A percentile compares a stretch with the other conserved stretches of the same genome.
Evolutionary conservation across 2,113 vertebrate genomes (phyloP).

Genomic region (Seriola dumerili): DNA sequence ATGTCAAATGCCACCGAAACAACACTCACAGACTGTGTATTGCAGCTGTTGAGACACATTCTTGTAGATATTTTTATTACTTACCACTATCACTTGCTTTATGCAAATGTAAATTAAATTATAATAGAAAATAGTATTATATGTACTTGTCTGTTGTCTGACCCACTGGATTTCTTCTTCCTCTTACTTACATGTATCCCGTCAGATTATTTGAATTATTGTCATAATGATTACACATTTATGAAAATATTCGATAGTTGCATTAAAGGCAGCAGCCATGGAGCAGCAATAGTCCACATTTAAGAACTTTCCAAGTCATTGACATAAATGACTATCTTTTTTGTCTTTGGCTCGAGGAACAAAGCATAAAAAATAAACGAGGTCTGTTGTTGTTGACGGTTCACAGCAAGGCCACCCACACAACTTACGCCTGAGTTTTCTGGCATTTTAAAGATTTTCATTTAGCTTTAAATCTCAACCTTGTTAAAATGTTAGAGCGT

Average conservation of each 20-base stretch:
- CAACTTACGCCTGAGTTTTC: neutral
- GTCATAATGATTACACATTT: too few species aligned
- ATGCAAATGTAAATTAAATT: too few species aligned
- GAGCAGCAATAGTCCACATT: neutral
- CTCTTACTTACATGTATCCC: neutral
- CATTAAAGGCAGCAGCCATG: neutral
- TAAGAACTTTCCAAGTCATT: neutral
- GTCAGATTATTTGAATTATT: neutral
- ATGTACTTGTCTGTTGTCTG: too few species aligned
- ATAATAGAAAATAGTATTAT: too few species aligned
- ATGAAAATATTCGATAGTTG: neutral
- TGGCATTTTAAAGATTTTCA: neutral
- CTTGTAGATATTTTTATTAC: too few species aligned
- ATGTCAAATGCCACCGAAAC: too few species aligned
- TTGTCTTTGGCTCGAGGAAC: neutral
- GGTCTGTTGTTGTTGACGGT: neutral
- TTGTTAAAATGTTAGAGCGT: neutral
- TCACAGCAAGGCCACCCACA: neutral
- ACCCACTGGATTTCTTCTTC: too few species aligned
- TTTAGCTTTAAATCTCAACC: neutral
- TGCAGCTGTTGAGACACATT: too few species aligned
- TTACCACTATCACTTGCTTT: too few species aligned
- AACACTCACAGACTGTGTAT: too few species aligned
- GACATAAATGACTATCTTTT: neutral
- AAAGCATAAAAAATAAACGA: neutral